Evolutionary conservation across 2,888 invertebrate species (phyloP).

Genomic region (Heliconius ismenius): DNA sequence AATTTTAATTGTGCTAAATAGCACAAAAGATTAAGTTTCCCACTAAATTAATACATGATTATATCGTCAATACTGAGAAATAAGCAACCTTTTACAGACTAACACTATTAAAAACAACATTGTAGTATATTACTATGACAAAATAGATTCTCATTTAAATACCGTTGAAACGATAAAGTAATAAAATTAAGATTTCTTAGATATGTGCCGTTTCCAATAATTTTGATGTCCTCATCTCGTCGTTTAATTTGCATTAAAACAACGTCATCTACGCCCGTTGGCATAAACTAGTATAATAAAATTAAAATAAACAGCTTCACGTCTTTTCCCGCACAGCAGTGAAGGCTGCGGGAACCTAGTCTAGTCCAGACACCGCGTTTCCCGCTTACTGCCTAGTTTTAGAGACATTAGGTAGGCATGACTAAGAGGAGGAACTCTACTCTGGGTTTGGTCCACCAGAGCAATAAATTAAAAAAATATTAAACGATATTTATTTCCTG

Average conservation of each 20-base stretch:
- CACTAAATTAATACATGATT: neutral
- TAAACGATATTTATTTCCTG: neutral
- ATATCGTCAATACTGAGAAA: neutral
- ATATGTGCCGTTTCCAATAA: neutral
- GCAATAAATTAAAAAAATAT: neutral
- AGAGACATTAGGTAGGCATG: neutral
- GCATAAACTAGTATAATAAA: neutral
- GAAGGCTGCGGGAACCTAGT: neutral
- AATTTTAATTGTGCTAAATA: neutral
- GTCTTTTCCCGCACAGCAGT: too few species aligned
- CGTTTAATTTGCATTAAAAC: neutral
- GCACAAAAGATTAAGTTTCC: neutral
- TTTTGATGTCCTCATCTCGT: neutral
- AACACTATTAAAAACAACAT: conserved; percentile 3
- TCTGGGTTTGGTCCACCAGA: neutral
- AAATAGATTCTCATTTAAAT: neutral
- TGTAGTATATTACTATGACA: conserved; percentile 7
- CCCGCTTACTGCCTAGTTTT: neutral
- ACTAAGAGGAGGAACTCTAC: too few species aligned
- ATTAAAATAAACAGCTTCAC: neutral
- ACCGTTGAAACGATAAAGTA: neutral
- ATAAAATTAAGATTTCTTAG: neutral
- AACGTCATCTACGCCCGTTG: neutral
- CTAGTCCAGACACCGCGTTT: neutral
- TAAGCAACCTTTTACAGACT: conserved; percentile 11